Evolutionary conservation across 1,140 invertebrate species (phyloP).

Genomic region (Spodoptera litura): DNA sequence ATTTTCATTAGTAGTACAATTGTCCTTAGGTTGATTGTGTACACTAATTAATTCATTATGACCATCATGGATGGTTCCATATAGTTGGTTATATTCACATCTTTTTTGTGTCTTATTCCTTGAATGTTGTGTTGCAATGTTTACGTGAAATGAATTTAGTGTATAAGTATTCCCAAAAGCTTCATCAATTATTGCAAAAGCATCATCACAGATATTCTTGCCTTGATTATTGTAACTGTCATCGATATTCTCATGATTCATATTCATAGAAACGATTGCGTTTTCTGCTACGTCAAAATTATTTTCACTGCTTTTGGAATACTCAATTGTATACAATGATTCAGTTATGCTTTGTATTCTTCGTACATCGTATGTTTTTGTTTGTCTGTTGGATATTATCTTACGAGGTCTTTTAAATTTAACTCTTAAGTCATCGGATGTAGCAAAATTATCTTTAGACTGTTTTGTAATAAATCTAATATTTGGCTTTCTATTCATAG

Average conservation of each 20-base stretch:
- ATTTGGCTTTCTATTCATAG: constrained; percentile 28
- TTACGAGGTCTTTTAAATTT: constrained; percentile 24
- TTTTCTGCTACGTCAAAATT: background rate
- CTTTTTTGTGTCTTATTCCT: background rate
- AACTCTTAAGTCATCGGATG: background rate
- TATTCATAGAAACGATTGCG: background rate
- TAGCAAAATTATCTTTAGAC: constrained; percentile 55
- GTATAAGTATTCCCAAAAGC: constrained; percentile 24
- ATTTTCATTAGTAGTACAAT: background rate
- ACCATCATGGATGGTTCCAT: background rate
- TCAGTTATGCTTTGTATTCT: constrained; percentile 15
- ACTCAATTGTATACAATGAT: constrained; percentile 49
- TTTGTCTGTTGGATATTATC: background rate
- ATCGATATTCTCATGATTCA: background rate
- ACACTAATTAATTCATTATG: background rate
- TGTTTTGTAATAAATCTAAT: constrained; percentile 53
- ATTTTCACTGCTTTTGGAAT: constrained; percentile 51
- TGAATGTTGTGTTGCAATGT: background rate
- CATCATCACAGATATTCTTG: background rate
- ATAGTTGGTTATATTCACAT: background rate
- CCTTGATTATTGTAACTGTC: constrained; percentile 8
- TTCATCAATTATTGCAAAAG: background rate
- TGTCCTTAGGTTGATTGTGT: background rate
- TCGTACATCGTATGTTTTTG: background rate
- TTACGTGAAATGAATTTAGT: background rate